Percentiles rank a stretch among this genome's conserved stretches.
Conservation (phyloP, 2,113 vertebrate genomes). For the Ailuropoda melanoleuca region DNA sequence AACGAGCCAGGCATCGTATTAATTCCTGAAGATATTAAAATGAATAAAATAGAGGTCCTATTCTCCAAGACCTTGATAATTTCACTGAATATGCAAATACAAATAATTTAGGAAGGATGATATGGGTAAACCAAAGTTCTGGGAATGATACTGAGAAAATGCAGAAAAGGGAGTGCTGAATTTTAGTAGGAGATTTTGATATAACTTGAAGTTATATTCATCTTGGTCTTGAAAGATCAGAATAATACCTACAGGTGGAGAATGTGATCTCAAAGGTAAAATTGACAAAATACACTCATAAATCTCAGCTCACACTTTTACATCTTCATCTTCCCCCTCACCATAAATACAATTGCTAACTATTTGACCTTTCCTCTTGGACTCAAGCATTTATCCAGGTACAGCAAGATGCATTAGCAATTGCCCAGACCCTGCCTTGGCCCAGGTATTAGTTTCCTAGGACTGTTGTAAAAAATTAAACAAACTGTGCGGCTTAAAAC, state of each 20-base stretch:
- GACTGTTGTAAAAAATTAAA: neutral
- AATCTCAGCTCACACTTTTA: neutral
- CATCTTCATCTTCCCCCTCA: neutral
- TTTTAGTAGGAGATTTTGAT: neutral
- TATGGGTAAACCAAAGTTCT: neutral
- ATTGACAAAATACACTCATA: neutral
- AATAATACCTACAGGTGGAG: neutral
- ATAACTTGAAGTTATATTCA: neutral
- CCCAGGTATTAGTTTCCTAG: neutral
- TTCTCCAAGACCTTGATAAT: neutral
- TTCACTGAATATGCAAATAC: neutral
- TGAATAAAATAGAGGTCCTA: neutral
- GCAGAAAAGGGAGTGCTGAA: neutral
- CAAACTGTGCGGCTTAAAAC: neutral
- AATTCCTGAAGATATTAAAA: neutral
- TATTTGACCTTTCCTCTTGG: neutral
- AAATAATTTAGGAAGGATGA: neutral
- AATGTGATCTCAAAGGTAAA: neutral
- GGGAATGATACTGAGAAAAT: neutral
- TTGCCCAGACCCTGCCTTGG: neutral
- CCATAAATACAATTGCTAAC: neutral
- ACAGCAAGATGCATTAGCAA: neutral
- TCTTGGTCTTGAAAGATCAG: neutral
- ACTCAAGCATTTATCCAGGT: neutral
- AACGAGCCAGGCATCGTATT: neutral